Conservation (phyloP, 2,797 vertebrate species). For the Sebastiscus tertius region DNA sequence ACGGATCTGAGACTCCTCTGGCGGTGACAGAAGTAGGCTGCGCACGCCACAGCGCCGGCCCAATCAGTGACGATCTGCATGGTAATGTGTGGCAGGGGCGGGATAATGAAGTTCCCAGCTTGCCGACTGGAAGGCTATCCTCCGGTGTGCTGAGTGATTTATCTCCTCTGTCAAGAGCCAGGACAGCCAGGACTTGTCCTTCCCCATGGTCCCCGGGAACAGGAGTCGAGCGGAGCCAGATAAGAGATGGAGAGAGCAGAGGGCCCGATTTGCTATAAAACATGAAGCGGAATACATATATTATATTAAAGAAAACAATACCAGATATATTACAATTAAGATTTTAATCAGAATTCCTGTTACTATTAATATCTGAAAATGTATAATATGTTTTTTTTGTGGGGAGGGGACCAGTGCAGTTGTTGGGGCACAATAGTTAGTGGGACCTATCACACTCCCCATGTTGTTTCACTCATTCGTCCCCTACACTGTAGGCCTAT, state of each 20-base stretch:
- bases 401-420: neutral
- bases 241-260: slow-evolving; percentile 73
- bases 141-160: slow-evolving; percentile 98
- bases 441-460: slow-evolving; percentile 26
- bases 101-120: slow-evolving; percentile 99
- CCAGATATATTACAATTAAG: neutral
- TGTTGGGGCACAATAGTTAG: slow-evolving; percentile 3
- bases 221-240: slow-evolving; percentile 85
- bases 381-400: neutral
- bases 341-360: neutral
- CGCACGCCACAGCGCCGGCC: slow-evolving; percentile 82
- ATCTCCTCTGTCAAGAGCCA: slow-evolving; percentile 99
- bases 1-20: slow-evolving; percentile 87
- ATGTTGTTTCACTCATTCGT: slow-evolving; percentile 59
- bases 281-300: slow-evolving; percentile 61
- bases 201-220: slow-evolving; percentile 89
- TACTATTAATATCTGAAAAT: neutral
- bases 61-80: slow-evolving; percentile 96
- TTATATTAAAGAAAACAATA: slow-evolving; percentile 36
- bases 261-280: slow-evolving; percentile 70
- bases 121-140: slow-evolving; percentile 97
- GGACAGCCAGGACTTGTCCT: slow-evolving; percentile 97
- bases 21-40: slow-evolving; percentile 96
- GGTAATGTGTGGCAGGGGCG: slow-evolving; percentile 97
- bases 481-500: slow-evolving; percentile 52